Evolutionary conservation across 2,113 vertebrate species (phyloP), one percentile per base, ranked within the genome.

Genomic region (Harpagus bidentatus): DNA sequence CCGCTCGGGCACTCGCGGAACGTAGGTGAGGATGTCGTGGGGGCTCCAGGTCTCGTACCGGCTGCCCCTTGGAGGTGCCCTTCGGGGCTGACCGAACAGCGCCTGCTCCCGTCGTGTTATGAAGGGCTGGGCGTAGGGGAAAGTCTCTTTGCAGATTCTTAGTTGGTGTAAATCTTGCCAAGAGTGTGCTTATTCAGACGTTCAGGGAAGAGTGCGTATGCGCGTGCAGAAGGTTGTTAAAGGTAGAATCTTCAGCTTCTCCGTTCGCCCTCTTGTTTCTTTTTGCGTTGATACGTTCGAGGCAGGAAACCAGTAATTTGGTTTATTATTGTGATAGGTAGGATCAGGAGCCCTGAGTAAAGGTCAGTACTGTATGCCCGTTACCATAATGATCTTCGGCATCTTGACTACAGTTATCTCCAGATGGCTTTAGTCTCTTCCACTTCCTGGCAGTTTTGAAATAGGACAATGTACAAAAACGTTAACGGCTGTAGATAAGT

Each of bases 1-100:
- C 50, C 5, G 16, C 16, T 2, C 0, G 58, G 15, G 2, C 7
- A 3, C 22, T 7, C 5, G 28, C 40, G 4, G 48, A 12, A 19
- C 9, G 32, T 3, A 6, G 34, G n/a, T 11, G 1, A 6, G 58
- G 10, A 1, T 3, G 3, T 1, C 9, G 17, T 3, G 6, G 4
- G 42, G 32, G 48, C 14, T 56, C 3, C 16, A 1, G 38, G 21
- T 9, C 6, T 17, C 4, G 0, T 5, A 0, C 3, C 1, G 11
- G 47, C 71, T 10, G 20, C 40, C 20, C 38, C 40, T 4, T 8
- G 2, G 22, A 11, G 19, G 31, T 9, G 26, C 45, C 11, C 2
- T 2, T 34, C 5, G 9, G 36, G n/a, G 40, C 29, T 18, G 31
- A 0, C 7, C 32, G 5, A 42, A 7, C 20, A 10, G 2, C 6